Evolutionary conservation across 2,113 vertebrate genomes (phyloP).

Genomic region (Madoqua kirkii): DNA sequence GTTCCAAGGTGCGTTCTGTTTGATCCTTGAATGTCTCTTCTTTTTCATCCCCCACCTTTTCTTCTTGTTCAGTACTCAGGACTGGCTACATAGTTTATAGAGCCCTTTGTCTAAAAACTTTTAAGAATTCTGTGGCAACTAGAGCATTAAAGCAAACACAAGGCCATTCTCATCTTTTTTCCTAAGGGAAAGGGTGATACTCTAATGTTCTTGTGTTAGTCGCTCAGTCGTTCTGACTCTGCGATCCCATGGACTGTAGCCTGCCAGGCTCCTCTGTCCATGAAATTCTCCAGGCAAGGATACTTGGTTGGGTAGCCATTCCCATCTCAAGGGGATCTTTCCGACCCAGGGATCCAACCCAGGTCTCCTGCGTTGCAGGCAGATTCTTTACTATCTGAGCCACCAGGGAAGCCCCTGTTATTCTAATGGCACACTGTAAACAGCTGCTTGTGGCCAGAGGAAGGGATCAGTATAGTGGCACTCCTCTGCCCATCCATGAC

Average conservation of each 20-base stretch:
- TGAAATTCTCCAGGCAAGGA: neutral
- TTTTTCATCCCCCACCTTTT: neutral
- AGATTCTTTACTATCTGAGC: neutral
- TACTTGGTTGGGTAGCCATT: neutral
- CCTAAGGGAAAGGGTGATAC: neutral
- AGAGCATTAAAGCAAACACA: neutral
- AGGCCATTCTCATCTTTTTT: neutral
- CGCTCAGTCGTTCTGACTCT: neutral
- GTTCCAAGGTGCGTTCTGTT: neutral
- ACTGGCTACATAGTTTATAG: neutral
- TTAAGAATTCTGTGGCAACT: neutral
- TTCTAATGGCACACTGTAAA: neutral
- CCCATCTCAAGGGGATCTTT: neutral
- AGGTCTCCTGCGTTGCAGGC: neutral
- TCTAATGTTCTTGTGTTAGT: neutral
- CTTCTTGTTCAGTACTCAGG: slow-evolving; percentile 33
- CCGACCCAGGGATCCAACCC: neutral
- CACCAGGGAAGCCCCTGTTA: neutral
- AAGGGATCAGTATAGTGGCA: neutral
- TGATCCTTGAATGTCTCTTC: neutral
- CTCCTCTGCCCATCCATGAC: neutral
- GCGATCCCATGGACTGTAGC: neutral
- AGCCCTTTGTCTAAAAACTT: neutral
- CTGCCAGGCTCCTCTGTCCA: neutral
- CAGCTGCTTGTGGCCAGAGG: neutral